Evolutionary conservation across 2,797 vertebrate species (phyloP), one percentile per base, ranked within the genome.

Genomic region (Oreochromis grahami): DNA sequence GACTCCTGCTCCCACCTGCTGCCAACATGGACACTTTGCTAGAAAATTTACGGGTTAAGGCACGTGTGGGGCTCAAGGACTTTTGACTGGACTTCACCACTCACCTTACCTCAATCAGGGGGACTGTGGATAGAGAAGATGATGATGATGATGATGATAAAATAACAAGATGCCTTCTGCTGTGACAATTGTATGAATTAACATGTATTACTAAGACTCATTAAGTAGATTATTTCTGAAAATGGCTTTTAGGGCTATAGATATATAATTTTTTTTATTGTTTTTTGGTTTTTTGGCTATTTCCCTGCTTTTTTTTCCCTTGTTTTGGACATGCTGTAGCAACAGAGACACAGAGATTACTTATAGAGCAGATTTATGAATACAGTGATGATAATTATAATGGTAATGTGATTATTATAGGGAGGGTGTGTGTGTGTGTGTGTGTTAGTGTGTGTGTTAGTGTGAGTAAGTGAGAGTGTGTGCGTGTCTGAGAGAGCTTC

Each of bases 141-240:
- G 58, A 85, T 87, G 77, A 89, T 68, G 50, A 51, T 43, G 80
- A 89, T 63, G 51, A 87, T 72, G 76, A 89, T 74, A 88, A 91
- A 91, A 91, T 88, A 91, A 94, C 89, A 86, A 87, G 93, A 96
- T 96, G 96, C 96, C 95, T 97, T 96, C 94, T 96, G 95, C 95
- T 96, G 95, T 95, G 94, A 96, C 95, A 94, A 96, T 95, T 95
- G 84, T 94, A 93, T 94, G 86, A 93, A 94, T 93, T 90, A 91
- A 92, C 84, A 86, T 91, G 90, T 94, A 94, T 95, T 91, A 89
- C 86, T 91, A 92, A 92, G 81, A 95, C 92, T 92, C 85, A 90
- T 92, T 87, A 87, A 92, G 88, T 94, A 92, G 88, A 92, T 86
- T 88, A 86, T 91, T 91, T 94, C 94, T 92, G 82, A 91, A 92